These are phyloP conservation scores for Philantomba maxwellii DNA, from an alignment of 2,113 vertebrate species.

Conservation along the genomic window DNA sequence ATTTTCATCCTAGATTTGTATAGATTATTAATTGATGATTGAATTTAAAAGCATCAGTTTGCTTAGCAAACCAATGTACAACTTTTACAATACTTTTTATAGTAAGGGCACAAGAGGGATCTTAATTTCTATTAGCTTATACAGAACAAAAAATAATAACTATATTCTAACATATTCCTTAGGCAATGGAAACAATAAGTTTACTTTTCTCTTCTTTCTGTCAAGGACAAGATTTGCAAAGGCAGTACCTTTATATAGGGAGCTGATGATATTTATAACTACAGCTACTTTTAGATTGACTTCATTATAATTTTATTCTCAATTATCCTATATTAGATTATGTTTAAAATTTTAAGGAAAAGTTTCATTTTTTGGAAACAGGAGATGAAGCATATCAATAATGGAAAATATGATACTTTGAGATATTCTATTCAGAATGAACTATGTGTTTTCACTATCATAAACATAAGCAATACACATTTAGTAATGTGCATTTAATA, in stretches of 20 bases:
- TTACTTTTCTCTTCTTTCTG: not conserved
- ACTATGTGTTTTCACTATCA: not conserved
- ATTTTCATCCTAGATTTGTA: not conserved
- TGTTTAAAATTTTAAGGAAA: conserved; percentile 45
- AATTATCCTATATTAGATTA: conserved; percentile 28
- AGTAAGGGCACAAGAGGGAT: not conserved
- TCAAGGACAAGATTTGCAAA: conserved; percentile 22
- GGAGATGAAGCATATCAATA: not conserved
- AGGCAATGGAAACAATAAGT: not conserved
- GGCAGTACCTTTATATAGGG: not conserved
- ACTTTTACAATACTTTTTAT: not conserved
- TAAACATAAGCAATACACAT: not conserved
- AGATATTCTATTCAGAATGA: not conserved
- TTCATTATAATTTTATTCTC: conserved; percentile 53
- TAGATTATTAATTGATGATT: not conserved
- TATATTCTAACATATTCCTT: not conserved
- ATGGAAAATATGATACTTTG: not conserved
- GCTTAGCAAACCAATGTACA: not conserved
- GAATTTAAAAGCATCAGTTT: not conserved
- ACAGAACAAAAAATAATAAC: not conserved
- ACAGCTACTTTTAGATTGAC: not conserved
- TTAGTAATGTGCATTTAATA: not conserved
- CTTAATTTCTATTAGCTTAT: not conserved
- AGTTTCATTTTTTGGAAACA: conserved; percentile 24
- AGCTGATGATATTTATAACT: conserved; percentile 11